Percentiles rank a stretch among this genome's conserved stretches.
Evolutionary conservation across 2,113 vertebrate genomes (phyloP).

Genomic region (Psittacara wagleri): DNA sequence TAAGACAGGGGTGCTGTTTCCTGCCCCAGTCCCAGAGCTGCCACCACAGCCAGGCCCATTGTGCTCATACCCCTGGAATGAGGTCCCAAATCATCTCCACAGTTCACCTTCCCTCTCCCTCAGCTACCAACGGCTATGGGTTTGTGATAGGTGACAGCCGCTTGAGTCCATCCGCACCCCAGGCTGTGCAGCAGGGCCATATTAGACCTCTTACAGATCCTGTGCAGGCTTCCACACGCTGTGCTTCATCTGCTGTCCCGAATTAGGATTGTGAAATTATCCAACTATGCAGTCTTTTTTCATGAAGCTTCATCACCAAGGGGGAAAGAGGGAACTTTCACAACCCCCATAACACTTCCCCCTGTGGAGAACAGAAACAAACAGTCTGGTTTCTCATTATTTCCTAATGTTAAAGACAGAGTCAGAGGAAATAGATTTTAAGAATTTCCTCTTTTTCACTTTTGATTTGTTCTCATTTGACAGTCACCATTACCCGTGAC

Average conservation of each 20-base stretch:
- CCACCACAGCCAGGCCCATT: fast-evolving
- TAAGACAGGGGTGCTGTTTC: background rate
- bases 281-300: background rate
- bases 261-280: background rate
- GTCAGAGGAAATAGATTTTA: background rate
- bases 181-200: fast-evolving
- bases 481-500: background rate
- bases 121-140: fast-evolving
- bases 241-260: fast-evolving
- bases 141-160: background rate
- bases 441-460: background rate
- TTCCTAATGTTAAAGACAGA: background rate
- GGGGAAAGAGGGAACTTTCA: background rate
- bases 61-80: fast-evolving
- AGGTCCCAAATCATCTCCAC: fast-evolving
- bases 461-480: background rate
- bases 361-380: background rate
- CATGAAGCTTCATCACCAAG: background rate
- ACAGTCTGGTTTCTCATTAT: background rate
- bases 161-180: fast-evolving
- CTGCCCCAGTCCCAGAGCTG: background rate
- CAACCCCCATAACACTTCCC: background rate
- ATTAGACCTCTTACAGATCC: fast-evolving
- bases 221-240: fast-evolving
- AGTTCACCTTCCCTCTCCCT: background rate